Evolutionary conservation across 2,113 vertebrate species (phyloP).

Genomic region (Carlito syrichta): DNA sequence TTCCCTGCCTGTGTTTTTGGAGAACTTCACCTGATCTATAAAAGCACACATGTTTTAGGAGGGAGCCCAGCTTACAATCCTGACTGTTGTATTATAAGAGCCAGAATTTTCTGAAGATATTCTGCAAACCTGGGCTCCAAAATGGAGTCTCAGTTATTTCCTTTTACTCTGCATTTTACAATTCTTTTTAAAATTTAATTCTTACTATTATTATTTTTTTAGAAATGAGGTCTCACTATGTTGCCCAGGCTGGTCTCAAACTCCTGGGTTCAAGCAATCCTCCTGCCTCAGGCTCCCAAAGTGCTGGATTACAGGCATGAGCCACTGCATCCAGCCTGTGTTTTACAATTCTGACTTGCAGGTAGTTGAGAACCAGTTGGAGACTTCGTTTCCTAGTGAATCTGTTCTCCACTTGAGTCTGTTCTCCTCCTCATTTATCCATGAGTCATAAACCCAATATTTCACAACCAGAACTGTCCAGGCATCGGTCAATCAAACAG

Average conservation of each 20-base stretch:
- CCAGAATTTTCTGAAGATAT: background rate
- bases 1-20: background rate
- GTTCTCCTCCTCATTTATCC: background rate
- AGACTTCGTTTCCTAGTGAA: background rate
- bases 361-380: background rate
- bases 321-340: too few species aligned
- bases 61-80: background rate
- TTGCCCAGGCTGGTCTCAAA: too few species aligned
- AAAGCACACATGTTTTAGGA: background rate
- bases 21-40: conserved; percentile 25
- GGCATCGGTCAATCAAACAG: background rate
- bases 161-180: background rate
- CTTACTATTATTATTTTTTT: too few species aligned
- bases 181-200: too few species aligned
- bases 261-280: too few species aligned
- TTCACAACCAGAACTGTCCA: background rate
- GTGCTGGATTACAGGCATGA: too few species aligned
- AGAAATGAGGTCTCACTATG: too few species aligned
- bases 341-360: background rate
- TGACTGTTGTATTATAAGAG: background rate
- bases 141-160: background rate
- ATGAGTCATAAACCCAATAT: background rate
- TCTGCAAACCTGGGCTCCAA: background rate
- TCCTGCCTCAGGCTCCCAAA: too few species aligned
- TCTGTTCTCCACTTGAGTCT: background rate